These are phyloP conservation scores for Apodemus agrarius DNA, from an alignment of 2,797 vertebrate species.

Conservation along the genomic window DNA sequence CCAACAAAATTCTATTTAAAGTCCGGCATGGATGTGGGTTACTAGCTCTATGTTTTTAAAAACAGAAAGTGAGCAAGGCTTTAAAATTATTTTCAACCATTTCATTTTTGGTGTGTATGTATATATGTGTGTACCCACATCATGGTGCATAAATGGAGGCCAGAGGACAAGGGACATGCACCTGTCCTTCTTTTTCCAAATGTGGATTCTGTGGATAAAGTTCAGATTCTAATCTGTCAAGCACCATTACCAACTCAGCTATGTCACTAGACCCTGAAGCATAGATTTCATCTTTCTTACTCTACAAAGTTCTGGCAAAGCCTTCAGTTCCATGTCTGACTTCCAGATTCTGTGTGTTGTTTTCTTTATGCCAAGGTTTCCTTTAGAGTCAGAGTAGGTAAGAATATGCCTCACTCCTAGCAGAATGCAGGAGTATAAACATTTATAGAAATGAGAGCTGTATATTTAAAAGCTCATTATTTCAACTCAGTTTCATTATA, in stretches of 20 bases:
- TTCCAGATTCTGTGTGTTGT: neutral
- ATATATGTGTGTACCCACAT: neutral
- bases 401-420: neutral
- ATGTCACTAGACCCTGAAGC: neutral
- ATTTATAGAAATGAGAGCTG: neutral
- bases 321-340: neutral
- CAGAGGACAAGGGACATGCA: too few relatives aligned
- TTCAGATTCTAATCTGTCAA: neutral
- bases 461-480: neutral
- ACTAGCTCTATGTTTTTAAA: neutral
- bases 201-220: neutral
- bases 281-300: neutral
- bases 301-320: neutral
- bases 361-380: neutral
- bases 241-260: too few relatives aligned
- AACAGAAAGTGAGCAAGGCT: neutral
- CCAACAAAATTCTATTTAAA: neutral
- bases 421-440: neutral
- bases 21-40: neutral
- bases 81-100: neutral
- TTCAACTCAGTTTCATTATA: neutral
- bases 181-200: neutral
- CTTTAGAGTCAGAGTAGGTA: neutral
- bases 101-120: neutral
- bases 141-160: neutral